These are phyloP conservation scores for Yponomeuta cagnagella DNA, from an alignment of 2,888 invertebrate genomes.

Conservation along the genomic window DNA sequence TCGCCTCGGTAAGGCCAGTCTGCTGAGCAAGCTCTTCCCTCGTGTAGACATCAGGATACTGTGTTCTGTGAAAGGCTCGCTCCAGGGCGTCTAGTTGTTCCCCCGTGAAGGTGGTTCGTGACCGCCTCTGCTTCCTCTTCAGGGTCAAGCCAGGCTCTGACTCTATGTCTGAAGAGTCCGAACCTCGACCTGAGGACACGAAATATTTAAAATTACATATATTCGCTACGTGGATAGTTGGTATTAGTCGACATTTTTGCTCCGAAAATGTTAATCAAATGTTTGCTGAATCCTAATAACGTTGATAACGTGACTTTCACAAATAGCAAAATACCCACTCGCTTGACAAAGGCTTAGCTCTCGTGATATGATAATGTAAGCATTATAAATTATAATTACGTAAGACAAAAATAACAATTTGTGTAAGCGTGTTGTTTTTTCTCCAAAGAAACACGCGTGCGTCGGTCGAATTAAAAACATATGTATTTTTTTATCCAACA, in stretches of 20 bases:
- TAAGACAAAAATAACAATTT: conserved; percentile 1
- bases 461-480: conserved; percentile 55
- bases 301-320: background rate
- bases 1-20: conserved; percentile 93
- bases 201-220: conserved; percentile 16
- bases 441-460: conserved; percentile 52
- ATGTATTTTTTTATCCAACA: conserved; percentile 46
- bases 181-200: conserved; percentile 52
- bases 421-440: conserved; percentile 26
- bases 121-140: conserved; percentile 92
- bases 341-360: background rate
- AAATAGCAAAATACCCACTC: background rate
- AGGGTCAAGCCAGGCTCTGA: conserved; percentile 93
- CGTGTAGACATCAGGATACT: conserved; percentile 96
- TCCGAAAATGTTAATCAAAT: background rate
- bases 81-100: conserved; percentile 95
- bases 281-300: background rate
- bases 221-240: conserved; percentile 13
- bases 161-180: conserved; percentile 84
- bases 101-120: conserved; percentile 95
- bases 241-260: background rate
- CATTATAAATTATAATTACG: conserved; percentile 1
- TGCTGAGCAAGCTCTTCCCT: conserved; percentile 93
- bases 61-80: conserved; percentile 92
- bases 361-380: background rate